These are phyloP conservation scores for Anas platyrhynchos DNA, from an alignment of 2,113 vertebrate species.

Conservation along the genomic window DNA sequence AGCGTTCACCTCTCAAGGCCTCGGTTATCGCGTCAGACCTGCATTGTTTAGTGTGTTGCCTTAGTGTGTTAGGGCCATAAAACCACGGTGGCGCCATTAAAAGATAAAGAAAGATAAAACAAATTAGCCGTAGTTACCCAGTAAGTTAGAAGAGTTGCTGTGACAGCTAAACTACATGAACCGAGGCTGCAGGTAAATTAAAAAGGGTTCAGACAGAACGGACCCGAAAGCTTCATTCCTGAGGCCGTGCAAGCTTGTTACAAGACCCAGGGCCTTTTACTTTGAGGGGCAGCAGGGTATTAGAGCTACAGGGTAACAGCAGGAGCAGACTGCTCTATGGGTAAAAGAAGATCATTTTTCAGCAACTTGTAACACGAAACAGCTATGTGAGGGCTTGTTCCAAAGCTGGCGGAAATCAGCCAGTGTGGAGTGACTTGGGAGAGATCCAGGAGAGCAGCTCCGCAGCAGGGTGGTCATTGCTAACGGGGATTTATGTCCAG, in stretches of 20 bases:
- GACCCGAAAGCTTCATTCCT: not conserved
- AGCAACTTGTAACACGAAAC: not conserved
- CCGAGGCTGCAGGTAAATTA: not conserved
- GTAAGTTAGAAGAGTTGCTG: not conserved
- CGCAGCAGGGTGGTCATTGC: fast-evolving
- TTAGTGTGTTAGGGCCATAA: not conserved
- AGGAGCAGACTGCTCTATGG: not conserved
- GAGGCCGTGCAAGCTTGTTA: not conserved
- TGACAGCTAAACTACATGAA: not conserved
- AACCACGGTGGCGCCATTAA: not conserved
- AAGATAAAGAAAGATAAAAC: not conserved
- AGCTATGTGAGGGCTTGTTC: not conserved
- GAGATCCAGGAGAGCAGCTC: not conserved
- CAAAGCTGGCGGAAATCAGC: not conserved
- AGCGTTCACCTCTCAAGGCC: not conserved
- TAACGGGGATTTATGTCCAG: not conserved
- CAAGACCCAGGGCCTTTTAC: not conserved
- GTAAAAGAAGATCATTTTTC: not conserved
- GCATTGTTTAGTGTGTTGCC: not conserved
- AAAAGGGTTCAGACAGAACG: not conserved
- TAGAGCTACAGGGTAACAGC: not conserved
- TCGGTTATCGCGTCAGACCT: not conserved
- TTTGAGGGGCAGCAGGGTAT: fast-evolving
- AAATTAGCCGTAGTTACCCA: not conserved
- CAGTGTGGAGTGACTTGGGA: not conserved